Base-by-base conservation (phyloP, 1,140 invertebrate genomes). In the Manduca sexta region DNA sequence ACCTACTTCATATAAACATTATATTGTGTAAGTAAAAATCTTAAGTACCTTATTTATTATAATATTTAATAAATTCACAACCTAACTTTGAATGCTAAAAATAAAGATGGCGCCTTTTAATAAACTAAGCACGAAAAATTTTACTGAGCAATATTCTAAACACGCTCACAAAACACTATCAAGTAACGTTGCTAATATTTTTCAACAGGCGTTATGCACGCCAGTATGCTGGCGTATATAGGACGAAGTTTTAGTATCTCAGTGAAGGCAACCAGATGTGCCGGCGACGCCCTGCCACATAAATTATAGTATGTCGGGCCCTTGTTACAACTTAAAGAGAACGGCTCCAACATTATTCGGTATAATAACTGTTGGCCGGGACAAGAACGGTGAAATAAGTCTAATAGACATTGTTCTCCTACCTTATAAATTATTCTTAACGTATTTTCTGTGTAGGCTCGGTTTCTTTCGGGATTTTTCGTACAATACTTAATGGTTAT, bases 301-400 rank as follows among this genome's bases (percentile, higher is more conserved):
- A 75, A 75, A 71, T 75, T 75, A 75, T 59, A 56, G 59, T 55
- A 45, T 62, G 69, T 75, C 67, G 51, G 56, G 56, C 61, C 72
- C 67, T 46, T 47, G 39, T 47, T 55, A 15, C 45, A 42, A 40
- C 35, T 37, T 50, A 48, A 50, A 40, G 38, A 30, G 38, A 48
- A 42, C 21, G 38, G 33, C 47, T n/a, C 40, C 10, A 51, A 49
- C 52, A 40, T 40, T 40, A 41, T 49, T 48, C 40, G 12, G 44
- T 15, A 34, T 45, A 45, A 42, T 47, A 53, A 30, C 42, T 49
- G 31, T n/a, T 31, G 51, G 52, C 45, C 43, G 44, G 52, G 52
- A 52, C 39, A 41, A 43, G 41, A 30, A 14, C 41, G 26, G 26
- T 43, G n/a, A 13, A 13, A 30, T 43, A 29, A 30, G 26, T 30